Evolutionary conservation across 1,140 invertebrate species (phyloP), one percentile per base, ranked within the genome.

Genomic region (Drosophila parvula): DNA sequence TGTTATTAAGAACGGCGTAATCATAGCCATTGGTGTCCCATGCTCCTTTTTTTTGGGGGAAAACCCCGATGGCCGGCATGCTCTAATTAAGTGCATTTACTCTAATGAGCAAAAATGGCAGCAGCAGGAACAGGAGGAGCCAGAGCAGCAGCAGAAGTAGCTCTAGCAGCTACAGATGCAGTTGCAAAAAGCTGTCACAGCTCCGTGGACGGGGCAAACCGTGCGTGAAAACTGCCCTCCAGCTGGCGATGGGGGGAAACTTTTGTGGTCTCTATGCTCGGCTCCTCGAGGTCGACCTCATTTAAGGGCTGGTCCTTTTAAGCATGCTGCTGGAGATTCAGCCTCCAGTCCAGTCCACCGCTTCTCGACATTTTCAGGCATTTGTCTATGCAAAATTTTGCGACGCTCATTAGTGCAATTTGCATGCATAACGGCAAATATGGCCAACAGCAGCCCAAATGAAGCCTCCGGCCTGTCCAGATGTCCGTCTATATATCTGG

Each of bases 31-130:
- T 65, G 27, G 32, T 27, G 18, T 1, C 22, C 22, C 22, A n/a
- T 22, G 69, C 48, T 48, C 56, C 53, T 18, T 22, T 44, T 36
- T 53, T 65, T 68, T 64, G 32, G 64, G 47, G 22, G 6, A 47
- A 53, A 27, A 59, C 65, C 70, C 63, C 69, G 48, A 79, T 71
- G 70, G 43, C 77, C 58, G 64, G 62, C 76, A 79, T 71, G 83
- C 79, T 88, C 82, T 86, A 86, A 86, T 86, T 86, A 86, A 86
- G 76, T 86, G 82, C 79, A 86, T 82, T 86, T 86, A 86, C 83
- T 82, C 83, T 86, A 86, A 86, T 86, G 82, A 86, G 82, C 82
- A 86, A 86, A 86, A 86, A 86, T 86, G 59, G 69, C 73, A 67
- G 57, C 62, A 63, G 58, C 36, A 50, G 50, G 44, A 44, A 55